Evolutionary conservation across 2,888 invertebrate genomes (phyloP).

Genomic region (Augochlorella aurata): DNA sequence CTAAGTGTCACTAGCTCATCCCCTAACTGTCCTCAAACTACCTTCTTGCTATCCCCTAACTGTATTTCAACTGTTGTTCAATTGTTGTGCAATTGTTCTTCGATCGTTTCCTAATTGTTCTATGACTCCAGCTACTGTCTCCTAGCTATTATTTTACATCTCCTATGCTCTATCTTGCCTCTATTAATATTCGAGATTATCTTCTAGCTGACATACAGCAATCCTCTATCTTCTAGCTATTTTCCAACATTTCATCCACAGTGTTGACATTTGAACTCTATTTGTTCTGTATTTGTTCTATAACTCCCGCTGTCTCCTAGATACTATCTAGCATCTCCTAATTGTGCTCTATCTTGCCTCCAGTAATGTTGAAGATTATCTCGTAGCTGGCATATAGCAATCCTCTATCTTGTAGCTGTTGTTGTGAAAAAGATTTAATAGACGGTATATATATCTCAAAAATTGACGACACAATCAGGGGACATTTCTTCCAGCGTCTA

Average conservation of each 20-base stretch:
- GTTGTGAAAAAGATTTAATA: too few relatives aligned
- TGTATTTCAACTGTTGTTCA: too few relatives aligned
- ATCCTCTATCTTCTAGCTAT: background rate
- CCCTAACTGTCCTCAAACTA: background rate
- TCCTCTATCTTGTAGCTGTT: too few relatives aligned
- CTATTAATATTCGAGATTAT: background rate
- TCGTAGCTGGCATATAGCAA: background rate
- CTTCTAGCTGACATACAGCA: background rate
- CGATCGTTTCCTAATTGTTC: background rate
- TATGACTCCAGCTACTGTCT: background rate
- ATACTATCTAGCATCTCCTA: background rate
- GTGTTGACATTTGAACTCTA: too few relatives aligned
- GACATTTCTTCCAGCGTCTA: too few relatives aligned
- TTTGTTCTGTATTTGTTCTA: background rate
- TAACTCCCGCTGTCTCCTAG: background rate
- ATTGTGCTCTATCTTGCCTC: background rate
- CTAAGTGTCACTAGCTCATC: background rate
- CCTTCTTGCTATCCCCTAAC: background rate
- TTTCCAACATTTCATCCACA: background rate
- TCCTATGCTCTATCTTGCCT: too few relatives aligned
- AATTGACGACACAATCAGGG: too few relatives aligned
- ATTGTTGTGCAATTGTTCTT: background rate
- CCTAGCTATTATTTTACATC: background rate
- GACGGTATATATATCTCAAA: too few relatives aligned
- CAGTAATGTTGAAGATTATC: background rate